A percentile compares a stretch with the other conserved stretches of the same genome.
These are phyloP conservation scores for Taxidea taxus DNA, from an alignment of 2,113 vertebrate genomes.

Conservation along the genomic window DNA sequence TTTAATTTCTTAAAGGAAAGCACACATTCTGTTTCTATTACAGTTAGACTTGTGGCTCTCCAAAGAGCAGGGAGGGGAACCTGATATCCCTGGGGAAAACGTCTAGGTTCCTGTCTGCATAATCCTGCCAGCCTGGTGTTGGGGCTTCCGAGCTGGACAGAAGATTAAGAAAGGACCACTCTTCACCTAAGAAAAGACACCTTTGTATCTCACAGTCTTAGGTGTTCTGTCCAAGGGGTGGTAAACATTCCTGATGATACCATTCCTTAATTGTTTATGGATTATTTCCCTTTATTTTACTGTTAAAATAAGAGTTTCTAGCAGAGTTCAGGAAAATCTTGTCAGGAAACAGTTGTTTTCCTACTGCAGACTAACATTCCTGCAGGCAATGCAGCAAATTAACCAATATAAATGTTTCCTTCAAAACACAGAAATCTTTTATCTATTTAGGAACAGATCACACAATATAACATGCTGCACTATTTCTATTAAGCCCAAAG, in stretches of 20 bases:
- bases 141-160: neutral
- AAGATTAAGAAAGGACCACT: neutral
- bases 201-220: neutral
- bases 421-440: constrained; percentile 80
- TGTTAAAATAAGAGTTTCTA: constrained; percentile 45
- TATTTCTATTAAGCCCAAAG: constrained; percentile 72
- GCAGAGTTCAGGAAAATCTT: constrained; percentile 67
- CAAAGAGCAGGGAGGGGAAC: neutral
- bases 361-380: constrained; percentile 60
- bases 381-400: constrained; percentile 76
- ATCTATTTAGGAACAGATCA: constrained; percentile 80
- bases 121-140: neutral
- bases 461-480: constrained; percentile 65
- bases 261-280: constrained; percentile 61
- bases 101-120: neutral
- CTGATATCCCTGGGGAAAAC: neutral
- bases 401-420: constrained; percentile 79
- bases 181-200: constrained; percentile 31
- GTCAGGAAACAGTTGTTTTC: constrained; percentile 73
- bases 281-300: constrained; percentile 64
- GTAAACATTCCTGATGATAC: constrained; percentile 49
- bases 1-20: constrained; percentile 48
- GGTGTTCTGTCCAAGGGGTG: neutral
- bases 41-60: constrained; percentile 19
- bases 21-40: constrained; percentile 36